Percentiles rank a stretch among this genome's conserved stretches.
phyloP scores from a whole-genome alignment of 2,113 vertebrate genomes.

The Pelmatolapia mariae region DNA sequence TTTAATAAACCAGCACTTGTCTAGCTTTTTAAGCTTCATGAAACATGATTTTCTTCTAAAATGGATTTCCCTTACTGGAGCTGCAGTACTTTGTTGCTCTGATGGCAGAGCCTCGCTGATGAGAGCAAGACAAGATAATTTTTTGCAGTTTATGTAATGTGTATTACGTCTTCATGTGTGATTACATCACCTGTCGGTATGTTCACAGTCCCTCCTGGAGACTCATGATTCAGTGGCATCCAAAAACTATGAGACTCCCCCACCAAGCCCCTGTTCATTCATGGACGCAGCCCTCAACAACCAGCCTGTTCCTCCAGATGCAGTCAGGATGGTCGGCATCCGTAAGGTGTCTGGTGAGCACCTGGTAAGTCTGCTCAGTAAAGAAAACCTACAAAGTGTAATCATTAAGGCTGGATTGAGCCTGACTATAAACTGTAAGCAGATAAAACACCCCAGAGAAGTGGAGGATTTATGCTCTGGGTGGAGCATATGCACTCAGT shows the following conservation, averaged over 20 bases:
- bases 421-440: neutral
- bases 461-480: conserved; percentile 1
- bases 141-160: neutral
- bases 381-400: neutral
- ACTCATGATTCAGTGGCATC: conserved; percentile 94
- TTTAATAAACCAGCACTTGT: neutral
- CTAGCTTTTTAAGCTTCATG: neutral
- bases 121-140: neutral
- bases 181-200: neutral
- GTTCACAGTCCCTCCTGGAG: conserved; percentile 86
- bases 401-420: neutral
- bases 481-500: neutral
- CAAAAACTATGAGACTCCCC: conserved; percentile 90
- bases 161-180: neutral
- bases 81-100: neutral
- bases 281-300: conserved; percentile 84
- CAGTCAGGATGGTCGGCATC: conserved; percentile 94
- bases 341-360: conserved; percentile 90
- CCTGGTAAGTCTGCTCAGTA: conserved; percentile 74
- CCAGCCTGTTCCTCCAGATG: conserved; percentile 89
- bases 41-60: neutral
- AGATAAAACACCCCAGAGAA: neutral
- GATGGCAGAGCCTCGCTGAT: neutral
- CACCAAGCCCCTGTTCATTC: conserved; percentile 82
- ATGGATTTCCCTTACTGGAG: neutral